Evolutionary conservation across 2,888 invertebrate species (phyloP).

Genomic region (Apantesis nais): DNA sequence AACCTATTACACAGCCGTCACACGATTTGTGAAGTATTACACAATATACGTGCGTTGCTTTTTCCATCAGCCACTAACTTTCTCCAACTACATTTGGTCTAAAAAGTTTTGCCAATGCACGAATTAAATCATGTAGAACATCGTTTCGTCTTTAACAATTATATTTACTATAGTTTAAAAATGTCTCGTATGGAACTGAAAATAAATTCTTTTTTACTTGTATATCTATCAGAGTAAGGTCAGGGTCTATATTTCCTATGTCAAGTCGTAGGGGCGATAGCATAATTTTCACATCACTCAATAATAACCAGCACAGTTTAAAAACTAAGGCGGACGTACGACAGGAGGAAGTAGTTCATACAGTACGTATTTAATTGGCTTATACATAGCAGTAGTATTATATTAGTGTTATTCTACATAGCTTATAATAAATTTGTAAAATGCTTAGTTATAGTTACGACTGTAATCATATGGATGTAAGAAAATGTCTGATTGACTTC

Average conservation of each 20-base stretch:
- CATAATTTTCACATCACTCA: constrained; percentile 43
- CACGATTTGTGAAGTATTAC: constrained; percentile 35
- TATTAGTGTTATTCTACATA: background rate
- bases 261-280: constrained; percentile 42
- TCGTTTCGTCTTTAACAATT: constrained; percentile 29
- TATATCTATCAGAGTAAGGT: constrained; percentile 37
- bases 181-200: background rate
- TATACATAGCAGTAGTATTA: no score
- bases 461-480: background rate
- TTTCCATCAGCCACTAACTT: constrained; percentile 36
- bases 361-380: background rate
- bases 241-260: constrained; percentile 54
- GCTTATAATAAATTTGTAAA: background rate
- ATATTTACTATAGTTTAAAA: constrained; percentile 5
- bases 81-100: constrained; percentile 49
- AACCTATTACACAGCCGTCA: constrained; percentile 15
- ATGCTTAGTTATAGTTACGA: background rate
- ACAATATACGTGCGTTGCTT: constrained; percentile 31
- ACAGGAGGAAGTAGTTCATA: background rate
- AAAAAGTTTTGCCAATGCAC: constrained; percentile 41
- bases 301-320: constrained; percentile 44
- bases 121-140: constrained; percentile 47
- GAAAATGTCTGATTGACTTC: no score
- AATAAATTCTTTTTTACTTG: constrained; percentile 27
- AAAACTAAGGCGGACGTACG: constrained; percentile 31